Percentiles rank a stretch among this genome's conserved stretches.
Evolutionary conservation across 2,113 vertebrate species (phyloP).

Genomic region (Pipra filicauda): DNA sequence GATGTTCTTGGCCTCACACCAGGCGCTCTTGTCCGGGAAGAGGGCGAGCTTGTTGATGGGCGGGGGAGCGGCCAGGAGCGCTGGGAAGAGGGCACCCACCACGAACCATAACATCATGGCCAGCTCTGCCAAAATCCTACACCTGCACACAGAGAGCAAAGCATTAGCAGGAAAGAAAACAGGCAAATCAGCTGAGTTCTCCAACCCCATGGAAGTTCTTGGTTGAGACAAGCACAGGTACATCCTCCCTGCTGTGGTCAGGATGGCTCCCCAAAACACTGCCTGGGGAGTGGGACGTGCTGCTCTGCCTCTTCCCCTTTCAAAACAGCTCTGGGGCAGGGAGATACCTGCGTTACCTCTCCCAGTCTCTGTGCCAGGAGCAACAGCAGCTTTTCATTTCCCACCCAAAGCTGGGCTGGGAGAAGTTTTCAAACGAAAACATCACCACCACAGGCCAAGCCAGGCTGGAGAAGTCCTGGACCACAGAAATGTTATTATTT

Average conservation of each 20-base stretch:
- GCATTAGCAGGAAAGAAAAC: background rate
- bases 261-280: background rate
- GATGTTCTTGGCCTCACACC: conserved; percentile 99
- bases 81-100: conserved; percentile 76
- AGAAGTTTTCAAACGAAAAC: background rate
- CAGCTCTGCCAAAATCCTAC: conserved; percentile 58
- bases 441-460: rapidly evolving
- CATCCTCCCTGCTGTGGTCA: background rate
- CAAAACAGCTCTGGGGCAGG: background rate
- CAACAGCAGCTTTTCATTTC: background rate
- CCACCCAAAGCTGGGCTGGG: background rate
- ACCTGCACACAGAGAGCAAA: background rate
- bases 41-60: conserved; percentile 96
- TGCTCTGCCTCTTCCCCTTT: background rate
- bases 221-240: background rate
- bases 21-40: conserved; percentile 98
- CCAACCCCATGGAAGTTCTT: rapidly evolving
- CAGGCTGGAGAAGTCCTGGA: background rate
- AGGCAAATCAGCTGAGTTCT: rapidly evolving
- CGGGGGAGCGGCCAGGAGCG: conserved; percentile 83
- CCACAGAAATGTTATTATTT: background rate
- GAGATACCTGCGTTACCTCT: background rate
- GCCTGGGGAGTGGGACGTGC: rapidly evolving
- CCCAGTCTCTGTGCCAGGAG: background rate
- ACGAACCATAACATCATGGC: conserved; percentile 73